phyloP scores from a whole-genome alignment of 1,140 invertebrate species.

The Leucophenga varia region DNA sequence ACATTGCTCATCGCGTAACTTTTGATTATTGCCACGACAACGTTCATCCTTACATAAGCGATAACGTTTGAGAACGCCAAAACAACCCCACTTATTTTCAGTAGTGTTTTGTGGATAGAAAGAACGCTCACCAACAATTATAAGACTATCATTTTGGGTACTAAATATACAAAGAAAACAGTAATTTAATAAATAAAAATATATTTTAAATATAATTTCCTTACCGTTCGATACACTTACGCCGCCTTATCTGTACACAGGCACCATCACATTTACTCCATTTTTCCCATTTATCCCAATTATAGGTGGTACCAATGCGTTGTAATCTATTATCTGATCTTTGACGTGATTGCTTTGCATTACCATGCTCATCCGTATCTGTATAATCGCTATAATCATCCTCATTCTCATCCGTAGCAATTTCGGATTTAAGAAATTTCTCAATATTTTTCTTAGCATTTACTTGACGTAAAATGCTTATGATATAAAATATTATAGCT shows the following conservation, averaged over 20 bases:
- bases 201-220: neutral
- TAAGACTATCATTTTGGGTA: constrained; percentile 18
- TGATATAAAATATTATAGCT: too few relatives aligned
- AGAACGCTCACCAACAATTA: constrained; percentile 9
- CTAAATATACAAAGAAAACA: constrained; percentile 10
- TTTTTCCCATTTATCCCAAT: constrained; percentile 38
- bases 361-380: constrained; percentile 12
- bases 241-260: constrained; percentile 34
- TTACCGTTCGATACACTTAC: constrained; percentile 36
- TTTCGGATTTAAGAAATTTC: too few relatives aligned
- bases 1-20: constrained; percentile 33
- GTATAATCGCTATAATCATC: constrained; percentile 27
- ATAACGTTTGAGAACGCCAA: constrained; percentile 67
- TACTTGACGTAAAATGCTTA: too few relatives aligned
- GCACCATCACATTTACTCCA: constrained; percentile 36
- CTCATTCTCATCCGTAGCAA: constrained; percentile 27
- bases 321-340: constrained; percentile 20
- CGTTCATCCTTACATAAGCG: constrained; percentile 73
- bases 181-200: neutral
- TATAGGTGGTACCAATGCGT: constrained; percentile 29
- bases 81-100: constrained; percentile 56
- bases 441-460: too few relatives aligned
- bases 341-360: constrained; percentile 12
- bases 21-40: constrained; percentile 29
- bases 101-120: constrained; percentile 41